A percentile compares a stretch with the other conserved stretches of the same genome.
phyloP scores from a whole-genome alignment of 2,888 invertebrate genomes.

The Tenthredo amoena region DNA sequence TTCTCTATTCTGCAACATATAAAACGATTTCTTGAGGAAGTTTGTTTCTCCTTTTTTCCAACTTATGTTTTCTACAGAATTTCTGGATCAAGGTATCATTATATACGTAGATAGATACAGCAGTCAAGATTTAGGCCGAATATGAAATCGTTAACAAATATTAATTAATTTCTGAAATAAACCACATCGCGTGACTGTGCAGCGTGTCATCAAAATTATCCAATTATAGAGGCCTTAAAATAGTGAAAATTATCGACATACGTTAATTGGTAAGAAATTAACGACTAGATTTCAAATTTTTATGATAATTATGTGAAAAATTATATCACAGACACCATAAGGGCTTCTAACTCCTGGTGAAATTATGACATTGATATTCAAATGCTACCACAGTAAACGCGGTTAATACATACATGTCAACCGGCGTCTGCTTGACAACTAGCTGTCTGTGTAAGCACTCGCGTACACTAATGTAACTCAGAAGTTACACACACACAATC shows the following conservation, averaged over 20 bases:
- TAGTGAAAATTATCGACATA: background rate
- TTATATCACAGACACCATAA: background rate
- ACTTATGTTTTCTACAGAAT: background rate
- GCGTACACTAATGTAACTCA: background rate
- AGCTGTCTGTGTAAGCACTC: background rate
- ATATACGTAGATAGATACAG: background rate
- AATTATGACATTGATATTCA: background rate
- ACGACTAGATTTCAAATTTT: background rate
- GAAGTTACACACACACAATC: slow-evolving; percentile 7
- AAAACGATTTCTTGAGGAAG: background rate
- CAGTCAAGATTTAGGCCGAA: slow-evolving; percentile 12
- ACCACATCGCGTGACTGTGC: slow-evolving; percentile 7
- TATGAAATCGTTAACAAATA: background rate
- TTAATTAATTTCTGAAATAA: background rate
- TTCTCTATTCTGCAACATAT: background rate
- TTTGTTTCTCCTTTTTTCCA: background rate
- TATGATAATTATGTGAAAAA: background rate
- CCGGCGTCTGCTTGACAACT: slow-evolving; percentile 44
- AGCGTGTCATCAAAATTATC: background rate
- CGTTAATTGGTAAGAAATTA: background rate
- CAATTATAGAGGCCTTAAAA: background rate
- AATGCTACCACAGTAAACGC: background rate
- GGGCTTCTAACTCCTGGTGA: background rate
- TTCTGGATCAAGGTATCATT: background rate
- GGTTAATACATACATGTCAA: background rate